A percentile compares a stretch with the other conserved stretches of the same genome.
Conservation (phyloP, 2,113 vertebrate genomes). For the Hylia prasina region DNA sequence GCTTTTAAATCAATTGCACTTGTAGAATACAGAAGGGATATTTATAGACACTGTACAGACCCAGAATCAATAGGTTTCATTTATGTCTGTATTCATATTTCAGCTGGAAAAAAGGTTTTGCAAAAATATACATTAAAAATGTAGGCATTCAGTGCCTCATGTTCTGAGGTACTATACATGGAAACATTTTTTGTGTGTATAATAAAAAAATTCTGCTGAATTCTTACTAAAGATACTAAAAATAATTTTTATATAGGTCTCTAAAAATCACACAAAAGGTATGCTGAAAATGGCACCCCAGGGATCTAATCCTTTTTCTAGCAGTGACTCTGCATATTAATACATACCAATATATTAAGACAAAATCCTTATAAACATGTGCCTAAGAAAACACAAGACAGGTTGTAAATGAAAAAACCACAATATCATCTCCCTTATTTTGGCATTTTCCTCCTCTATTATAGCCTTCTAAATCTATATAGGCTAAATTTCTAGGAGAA, state of each 20-base stretch:
- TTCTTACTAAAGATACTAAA: not conserved
- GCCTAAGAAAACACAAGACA: constrained; percentile 40
- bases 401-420: not conserved
- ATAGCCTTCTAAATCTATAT: not conserved
- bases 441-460: not conserved
- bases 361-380: constrained; percentile 33
- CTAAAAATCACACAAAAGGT: constrained; percentile 39
- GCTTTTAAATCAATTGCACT: constrained; percentile 22
- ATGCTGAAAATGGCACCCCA: constrained; percentile 56
- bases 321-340: constrained; percentile 55
- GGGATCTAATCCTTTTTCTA: constrained; percentile 24
- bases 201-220: not conserved
- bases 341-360: constrained; percentile 29
- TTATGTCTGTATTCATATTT: not conserved
- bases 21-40: constrained; percentile 19
- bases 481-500: constrained; percentile 5
- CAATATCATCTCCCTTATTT: not conserved
- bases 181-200: not conserved
- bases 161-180: not conserved
- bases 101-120: not conserved
- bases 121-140: not conserved
- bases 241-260: not conserved
- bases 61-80: not conserved
- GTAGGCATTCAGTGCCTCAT: not conserved
- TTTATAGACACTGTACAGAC: constrained; percentile 16